Conservation (phyloP, 2,888 invertebrate genomes). For the Chrysotoxum bicinctum region DNA sequence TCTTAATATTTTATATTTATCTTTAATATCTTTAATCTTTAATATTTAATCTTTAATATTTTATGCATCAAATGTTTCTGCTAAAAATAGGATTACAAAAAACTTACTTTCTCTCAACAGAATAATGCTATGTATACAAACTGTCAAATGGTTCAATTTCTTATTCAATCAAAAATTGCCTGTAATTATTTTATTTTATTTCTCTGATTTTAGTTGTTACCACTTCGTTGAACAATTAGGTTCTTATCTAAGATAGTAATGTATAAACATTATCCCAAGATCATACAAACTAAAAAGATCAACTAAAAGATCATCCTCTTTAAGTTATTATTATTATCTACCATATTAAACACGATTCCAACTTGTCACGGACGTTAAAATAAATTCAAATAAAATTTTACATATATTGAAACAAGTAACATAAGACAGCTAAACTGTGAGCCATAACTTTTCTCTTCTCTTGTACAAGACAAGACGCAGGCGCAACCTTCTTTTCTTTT, state of each 20-base stretch:
- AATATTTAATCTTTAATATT: too few relatives aligned
- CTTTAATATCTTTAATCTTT: too few relatives aligned
- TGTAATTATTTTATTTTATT: too few relatives aligned
- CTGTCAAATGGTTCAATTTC: too few relatives aligned
- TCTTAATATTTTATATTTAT: too few relatives aligned
- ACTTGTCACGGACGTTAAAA: slow-evolving; percentile 15
- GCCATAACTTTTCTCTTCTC: slow-evolving; percentile 16
- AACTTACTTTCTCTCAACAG: too few relatives aligned
- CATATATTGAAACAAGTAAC: slow-evolving; percentile 2
- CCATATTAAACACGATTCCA: slow-evolving; percentile 16
- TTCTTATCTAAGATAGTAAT: not conserved
- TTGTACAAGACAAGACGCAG: not conserved
- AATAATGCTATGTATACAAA: too few relatives aligned
- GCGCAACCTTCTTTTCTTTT: slow-evolving; percentile 18
- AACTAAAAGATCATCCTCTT: not conserved
- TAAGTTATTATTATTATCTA: not conserved
- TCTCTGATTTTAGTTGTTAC: too few relatives aligned
- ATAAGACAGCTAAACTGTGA: not conserved
- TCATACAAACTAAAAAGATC: not conserved
- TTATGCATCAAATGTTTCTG: too few relatives aligned
- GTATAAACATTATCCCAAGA: not conserved
- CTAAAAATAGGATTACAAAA: too few relatives aligned
- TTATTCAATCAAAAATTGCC: too few relatives aligned
- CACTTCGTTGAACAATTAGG: too few relatives aligned
- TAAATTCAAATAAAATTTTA: slow-evolving; percentile 32